Conservation (phyloP, 2,797 vertebrate genomes). For the Bradypus variegatus region DNA sequence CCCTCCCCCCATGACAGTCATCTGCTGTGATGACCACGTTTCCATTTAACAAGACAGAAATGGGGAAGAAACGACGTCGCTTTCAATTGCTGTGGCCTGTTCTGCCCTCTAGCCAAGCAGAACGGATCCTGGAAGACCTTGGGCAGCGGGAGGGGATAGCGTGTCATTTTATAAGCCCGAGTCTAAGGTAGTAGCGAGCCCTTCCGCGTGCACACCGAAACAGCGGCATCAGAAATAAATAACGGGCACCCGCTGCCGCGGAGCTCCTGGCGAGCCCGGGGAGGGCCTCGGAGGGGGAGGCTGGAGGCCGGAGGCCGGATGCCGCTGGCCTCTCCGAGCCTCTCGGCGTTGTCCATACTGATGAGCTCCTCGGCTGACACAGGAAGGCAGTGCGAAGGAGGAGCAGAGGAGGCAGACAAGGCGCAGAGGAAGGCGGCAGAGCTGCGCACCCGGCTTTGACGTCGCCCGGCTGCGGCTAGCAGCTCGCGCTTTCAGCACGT, state of each 20-base stretch:
- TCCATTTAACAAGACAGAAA: constrained; percentile 11
- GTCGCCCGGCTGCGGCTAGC: constrained; percentile 84
- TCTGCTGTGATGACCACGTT: neutral
- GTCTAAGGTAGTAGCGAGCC: neutral
- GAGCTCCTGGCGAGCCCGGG: neutral
- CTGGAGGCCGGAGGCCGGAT: neutral
- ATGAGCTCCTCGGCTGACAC: neutral
- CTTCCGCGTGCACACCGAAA: neutral
- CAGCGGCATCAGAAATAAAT: neutral
- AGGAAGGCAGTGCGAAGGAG: constrained; percentile 39
- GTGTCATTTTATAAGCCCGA: neutral
- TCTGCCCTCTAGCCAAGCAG: constrained; percentile 35
- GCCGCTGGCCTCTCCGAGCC: neutral
- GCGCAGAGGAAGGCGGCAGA: constrained; percentile 63
- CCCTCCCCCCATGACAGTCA: neutral
- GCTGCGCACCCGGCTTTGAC: constrained; percentile 84
- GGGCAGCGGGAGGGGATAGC: neutral
- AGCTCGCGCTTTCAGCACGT: constrained; percentile 81
- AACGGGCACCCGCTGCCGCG: neutral
- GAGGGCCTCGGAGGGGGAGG: neutral
- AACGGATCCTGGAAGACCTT: constrained; percentile 35
- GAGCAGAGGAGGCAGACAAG: constrained; percentile 27
- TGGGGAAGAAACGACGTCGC: neutral
- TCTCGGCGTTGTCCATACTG: neutral
- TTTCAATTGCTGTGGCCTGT: constrained; percentile 29